Percentiles rank a stretch among this genome's conserved stretches.
Evolutionary conservation across 1,140 invertebrate species (phyloP).

Genomic region (Lepidostoma basale): DNA sequence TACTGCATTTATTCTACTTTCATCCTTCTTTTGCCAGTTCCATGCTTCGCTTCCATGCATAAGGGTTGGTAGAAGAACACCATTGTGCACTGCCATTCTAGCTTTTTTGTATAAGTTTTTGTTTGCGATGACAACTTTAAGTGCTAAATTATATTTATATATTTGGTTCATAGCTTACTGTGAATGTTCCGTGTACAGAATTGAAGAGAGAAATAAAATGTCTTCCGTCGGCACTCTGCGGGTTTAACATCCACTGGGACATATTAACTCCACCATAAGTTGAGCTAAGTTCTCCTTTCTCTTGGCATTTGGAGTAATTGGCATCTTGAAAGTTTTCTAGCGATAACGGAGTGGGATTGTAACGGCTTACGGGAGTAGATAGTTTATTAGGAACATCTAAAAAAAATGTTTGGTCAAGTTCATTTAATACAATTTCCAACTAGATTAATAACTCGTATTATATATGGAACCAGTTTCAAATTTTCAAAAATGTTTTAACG

Average conservation of each 20-base stretch:
- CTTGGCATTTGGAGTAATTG: slow-evolving; percentile 21
- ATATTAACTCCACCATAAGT: slow-evolving; percentile 1
- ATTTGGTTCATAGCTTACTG: slow-evolving; percentile 1
- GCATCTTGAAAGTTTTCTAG: slow-evolving; percentile 19
- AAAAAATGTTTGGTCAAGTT: too few species aligned
- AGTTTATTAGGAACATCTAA: slow-evolving; percentile 37
- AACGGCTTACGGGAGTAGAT: slow-evolving; percentile 21
- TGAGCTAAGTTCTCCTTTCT: slow-evolving; percentile 1
- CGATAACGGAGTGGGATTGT: slow-evolving; percentile 39
- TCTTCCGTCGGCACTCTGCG: slow-evolving; percentile 35
- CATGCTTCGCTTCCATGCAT: too few species aligned
- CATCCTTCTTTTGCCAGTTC: too few species aligned
- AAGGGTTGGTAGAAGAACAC: too few species aligned
- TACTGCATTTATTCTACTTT: too few species aligned
- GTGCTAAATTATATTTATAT: background rate
- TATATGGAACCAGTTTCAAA: too few species aligned
- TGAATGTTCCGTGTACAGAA: slow-evolving; percentile 27
- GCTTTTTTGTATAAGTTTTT: too few species aligned
- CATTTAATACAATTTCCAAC: too few species aligned
- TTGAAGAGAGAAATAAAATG: slow-evolving; percentile 40
- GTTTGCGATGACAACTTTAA: background rate
- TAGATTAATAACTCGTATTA: too few species aligned
- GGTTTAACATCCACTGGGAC: slow-evolving; percentile 31
- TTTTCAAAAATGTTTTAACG: too few species aligned
- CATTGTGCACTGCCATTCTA: too few species aligned